These are phyloP conservation scores for Gastrophysa polygoni DNA, from an alignment of 2,888 invertebrate genomes.

Conservation along the genomic window DNA sequence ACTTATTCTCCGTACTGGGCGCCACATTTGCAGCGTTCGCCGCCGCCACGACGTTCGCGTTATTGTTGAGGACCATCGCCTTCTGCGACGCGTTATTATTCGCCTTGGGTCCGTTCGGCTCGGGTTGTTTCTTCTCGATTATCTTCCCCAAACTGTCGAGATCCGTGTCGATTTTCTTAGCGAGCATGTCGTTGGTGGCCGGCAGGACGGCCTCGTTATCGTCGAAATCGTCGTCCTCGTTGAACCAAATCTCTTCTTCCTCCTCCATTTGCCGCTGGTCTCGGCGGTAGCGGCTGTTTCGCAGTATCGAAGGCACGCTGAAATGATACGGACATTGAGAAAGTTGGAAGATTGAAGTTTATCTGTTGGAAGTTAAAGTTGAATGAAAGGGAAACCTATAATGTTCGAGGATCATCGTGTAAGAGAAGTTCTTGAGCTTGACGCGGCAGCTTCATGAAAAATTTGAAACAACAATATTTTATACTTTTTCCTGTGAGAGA, in stretches of 20 bases:
- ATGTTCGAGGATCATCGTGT: too few relatives aligned
- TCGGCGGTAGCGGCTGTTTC: constrained; percentile 81
- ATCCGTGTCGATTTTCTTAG: constrained; percentile 65
- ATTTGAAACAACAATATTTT: too few relatives aligned
- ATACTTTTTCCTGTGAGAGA: too few relatives aligned
- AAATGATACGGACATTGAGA: too few relatives aligned
- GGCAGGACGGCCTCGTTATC: constrained; percentile 72
- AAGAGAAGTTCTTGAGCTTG: too few relatives aligned
- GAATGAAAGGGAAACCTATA: too few relatives aligned
- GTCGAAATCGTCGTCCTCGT: constrained; percentile 93
- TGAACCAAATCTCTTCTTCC: constrained; percentile 99
- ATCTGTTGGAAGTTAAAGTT: too few relatives aligned
- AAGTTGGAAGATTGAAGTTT: too few relatives aligned
- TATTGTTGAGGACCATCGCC: constrained; percentile 59
- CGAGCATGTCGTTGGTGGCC: constrained; percentile 61
- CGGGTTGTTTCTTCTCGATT: constrained; percentile 45
- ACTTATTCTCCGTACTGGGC: constrained; percentile 55
- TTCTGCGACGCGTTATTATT: constrained; percentile 51
- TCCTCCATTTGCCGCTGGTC: constrained; percentile 95
- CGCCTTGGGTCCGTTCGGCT: constrained; percentile 53
- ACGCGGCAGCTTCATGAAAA: too few relatives aligned
- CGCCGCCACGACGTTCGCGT: constrained; percentile 49
- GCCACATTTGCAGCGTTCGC: constrained; percentile 56
- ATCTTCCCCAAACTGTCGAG: constrained; percentile 61
- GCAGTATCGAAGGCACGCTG: constrained; percentile 81